Evolutionary conservation across 2,797 vertebrate species (phyloP).

Genomic region (Eulemur coronatus): DNA sequence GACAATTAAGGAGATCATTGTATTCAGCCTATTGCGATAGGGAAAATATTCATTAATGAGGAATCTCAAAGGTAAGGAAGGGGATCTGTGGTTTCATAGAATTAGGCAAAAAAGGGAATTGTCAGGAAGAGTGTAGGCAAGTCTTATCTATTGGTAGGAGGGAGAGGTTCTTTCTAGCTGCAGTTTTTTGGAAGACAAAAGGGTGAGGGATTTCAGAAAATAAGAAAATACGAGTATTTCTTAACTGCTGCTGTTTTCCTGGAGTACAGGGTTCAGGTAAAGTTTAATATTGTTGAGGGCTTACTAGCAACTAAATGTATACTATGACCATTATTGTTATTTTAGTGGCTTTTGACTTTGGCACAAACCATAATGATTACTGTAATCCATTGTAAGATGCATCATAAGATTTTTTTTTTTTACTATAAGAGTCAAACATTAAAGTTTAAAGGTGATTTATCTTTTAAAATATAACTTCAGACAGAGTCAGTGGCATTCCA

Average conservation of each 20-base stretch:
- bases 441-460: not conserved
- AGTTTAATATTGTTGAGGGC: not conserved
- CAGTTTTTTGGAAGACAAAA: not conserved
- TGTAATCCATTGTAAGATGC: not conserved
- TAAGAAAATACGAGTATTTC: not conserved
- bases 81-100: not conserved
- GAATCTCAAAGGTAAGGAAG: not conserved
- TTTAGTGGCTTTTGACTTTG: constrained; percentile 4
- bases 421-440: not conserved
- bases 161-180: not conserved
- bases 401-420: not conserved
- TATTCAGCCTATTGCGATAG: not conserved
- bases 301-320: not conserved
- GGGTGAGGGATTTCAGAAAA: not conserved
- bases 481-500: not conserved
- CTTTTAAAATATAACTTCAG: not conserved
- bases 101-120: not conserved
- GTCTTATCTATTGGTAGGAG: not conserved
- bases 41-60: not conserved
- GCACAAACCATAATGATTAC: not conserved
- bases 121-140: not conserved
- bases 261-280: not conserved
- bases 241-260: not conserved
- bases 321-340: not conserved
- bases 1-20: not conserved